Conservation (phyloP, 2,113 vertebrate species). For the Jacana jacana region DNA sequence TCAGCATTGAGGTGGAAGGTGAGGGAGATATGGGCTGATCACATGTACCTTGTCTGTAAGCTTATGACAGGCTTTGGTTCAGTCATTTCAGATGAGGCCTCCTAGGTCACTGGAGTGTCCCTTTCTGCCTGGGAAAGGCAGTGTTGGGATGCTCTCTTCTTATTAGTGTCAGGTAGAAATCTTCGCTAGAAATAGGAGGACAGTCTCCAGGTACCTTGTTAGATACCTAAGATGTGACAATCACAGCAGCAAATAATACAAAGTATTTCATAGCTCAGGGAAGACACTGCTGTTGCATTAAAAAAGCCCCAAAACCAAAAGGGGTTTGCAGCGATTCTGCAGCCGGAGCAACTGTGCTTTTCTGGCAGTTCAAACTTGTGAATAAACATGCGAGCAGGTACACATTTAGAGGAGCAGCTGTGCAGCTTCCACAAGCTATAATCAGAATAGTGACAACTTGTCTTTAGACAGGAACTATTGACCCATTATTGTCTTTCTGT, state of each 20-base stretch:
- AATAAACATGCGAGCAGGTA: not conserved
- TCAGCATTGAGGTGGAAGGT: conserved; percentile 8
- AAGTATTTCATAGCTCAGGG: not conserved
- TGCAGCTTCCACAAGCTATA: not conserved
- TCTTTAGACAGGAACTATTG: not conserved
- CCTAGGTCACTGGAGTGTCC: not conserved
- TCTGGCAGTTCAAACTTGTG: not conserved
- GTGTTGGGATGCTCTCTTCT: not conserved
- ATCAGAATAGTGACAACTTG: not conserved
- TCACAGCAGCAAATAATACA: not conserved
- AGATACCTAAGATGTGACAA: not conserved
- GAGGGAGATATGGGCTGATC: not conserved
- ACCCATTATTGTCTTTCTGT: not conserved
- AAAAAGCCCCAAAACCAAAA: not conserved
- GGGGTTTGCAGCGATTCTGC: not conserved
- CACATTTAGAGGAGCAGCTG: accelerated
- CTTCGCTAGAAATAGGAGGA: not conserved
- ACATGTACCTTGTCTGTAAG: not conserved
- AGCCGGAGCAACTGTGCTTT: not conserved
- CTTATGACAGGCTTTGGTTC: not conserved
- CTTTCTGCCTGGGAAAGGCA: not conserved
- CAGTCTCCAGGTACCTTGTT: conserved; percentile 11
- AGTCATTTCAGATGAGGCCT: conserved; percentile 1
- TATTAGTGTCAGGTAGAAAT: conserved; percentile 30
- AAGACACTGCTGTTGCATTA: not conserved